A percentile compares a stretch with the other conserved stretches of the same genome.
phyloP scores from a whole-genome alignment of 2,888 invertebrate genomes.

The Drosophila peninsularis region DNA sequence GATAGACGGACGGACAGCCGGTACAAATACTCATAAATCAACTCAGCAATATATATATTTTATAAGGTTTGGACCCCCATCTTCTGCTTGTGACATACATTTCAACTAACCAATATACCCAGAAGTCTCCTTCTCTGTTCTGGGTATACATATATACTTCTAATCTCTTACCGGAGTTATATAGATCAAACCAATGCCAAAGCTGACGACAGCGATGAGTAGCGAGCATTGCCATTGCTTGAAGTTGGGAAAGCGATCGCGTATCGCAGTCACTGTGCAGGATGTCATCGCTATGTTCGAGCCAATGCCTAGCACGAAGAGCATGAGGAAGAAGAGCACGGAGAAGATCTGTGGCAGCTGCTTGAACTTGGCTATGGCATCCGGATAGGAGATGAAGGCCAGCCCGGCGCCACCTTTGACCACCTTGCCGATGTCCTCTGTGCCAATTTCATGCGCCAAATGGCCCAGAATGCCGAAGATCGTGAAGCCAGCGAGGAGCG shows the following conservation, averaged over 20 bases:
- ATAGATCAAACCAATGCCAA: conserved; percentile 87
- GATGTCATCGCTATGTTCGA: conserved; percentile 86
- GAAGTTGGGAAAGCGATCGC: conserved; percentile 85
- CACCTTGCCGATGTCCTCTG: conserved; percentile 85
- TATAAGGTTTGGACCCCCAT: no score
- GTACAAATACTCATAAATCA: no score
- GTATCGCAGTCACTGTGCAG: conserved; percentile 85
- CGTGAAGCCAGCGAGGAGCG: conserved; percentile 86
- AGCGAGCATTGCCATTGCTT: conserved; percentile 86
- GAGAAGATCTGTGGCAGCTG: conserved; percentile 86
- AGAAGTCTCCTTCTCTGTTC: no score
- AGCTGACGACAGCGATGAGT: conserved; percentile 85
- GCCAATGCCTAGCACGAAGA: conserved; percentile 86
- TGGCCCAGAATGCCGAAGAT: conserved; percentile 87
- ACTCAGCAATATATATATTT: no score
- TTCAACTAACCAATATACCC: no score
- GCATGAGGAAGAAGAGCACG: conserved; percentile 86
- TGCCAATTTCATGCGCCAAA: conserved; percentile 86
- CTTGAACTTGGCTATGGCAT: conserved; percentile 86
- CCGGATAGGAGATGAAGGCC: conserved; percentile 87
- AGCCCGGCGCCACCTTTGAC: conserved; percentile 86
- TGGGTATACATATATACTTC: background rate
- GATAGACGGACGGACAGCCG: no score
- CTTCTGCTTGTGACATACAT: no score
- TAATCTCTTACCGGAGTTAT: conserved; percentile 87